These are phyloP conservation scores for Anniella stebbinsi DNA, from an alignment of 2,797 vertebrate genomes.

Conservation along the genomic window DNA sequence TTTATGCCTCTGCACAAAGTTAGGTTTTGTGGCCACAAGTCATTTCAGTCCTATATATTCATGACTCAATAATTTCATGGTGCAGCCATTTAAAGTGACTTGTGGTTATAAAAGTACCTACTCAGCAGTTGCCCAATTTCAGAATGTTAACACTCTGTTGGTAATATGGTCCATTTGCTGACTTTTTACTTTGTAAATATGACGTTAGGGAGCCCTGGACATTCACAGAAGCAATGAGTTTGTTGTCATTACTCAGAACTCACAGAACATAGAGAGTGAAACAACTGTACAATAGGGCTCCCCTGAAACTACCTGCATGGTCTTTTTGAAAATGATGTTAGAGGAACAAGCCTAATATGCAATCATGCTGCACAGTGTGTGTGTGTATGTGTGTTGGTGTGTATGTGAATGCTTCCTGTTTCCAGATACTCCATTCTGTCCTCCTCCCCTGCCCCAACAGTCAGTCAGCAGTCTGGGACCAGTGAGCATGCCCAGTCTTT, in stretches of 20 bases:
- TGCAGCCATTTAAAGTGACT: conserved; percentile 37
- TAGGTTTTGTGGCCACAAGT: neutral
- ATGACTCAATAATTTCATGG: conserved; percentile 52
- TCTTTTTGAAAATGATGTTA: neutral
- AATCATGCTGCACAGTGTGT: neutral
- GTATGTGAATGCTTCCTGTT: neutral
- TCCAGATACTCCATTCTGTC: neutral
- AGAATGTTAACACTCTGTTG: conserved; percentile 28
- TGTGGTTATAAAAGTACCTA: conserved; percentile 50
- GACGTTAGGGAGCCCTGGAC: conserved; percentile 12
- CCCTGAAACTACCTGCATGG: neutral
- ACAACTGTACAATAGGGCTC: neutral
- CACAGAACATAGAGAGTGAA: conserved; percentile 24
- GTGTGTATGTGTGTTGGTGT: neutral
- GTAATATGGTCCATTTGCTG: conserved; percentile 40
- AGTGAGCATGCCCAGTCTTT: neutral
- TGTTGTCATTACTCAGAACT: conserved; percentile 23
- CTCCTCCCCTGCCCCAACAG: no score
- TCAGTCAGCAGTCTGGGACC: neutral
- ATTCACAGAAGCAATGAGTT: neutral
- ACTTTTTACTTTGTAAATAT: conserved; percentile 53
- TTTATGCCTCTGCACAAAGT: neutral
- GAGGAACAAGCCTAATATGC: neutral
- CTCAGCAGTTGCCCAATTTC: conserved; percentile 45
- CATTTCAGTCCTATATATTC: conserved; percentile 46